Percentiles rank a stretch among this genome's conserved stretches.
Conservation (phyloP, 2,797 vertebrate species). For the Microcaecilia unicolor region DNA sequence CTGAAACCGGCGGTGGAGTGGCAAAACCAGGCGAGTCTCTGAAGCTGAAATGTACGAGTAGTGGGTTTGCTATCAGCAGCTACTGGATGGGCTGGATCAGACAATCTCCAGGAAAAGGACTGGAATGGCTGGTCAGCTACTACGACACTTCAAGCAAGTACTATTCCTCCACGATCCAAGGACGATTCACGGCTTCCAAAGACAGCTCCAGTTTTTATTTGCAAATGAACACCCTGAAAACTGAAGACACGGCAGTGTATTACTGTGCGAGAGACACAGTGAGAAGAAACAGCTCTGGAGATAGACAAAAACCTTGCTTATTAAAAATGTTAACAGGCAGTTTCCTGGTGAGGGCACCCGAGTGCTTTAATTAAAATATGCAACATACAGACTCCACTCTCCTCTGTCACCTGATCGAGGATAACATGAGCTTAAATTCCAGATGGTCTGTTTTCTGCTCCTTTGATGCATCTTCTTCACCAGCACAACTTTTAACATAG, state of each 20-base stretch:
- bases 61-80: background rate
- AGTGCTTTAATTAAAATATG: too few relatives aligned
- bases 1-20: background rate
- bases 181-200: background rate
- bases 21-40: background rate
- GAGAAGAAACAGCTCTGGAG: constrained; percentile 6
- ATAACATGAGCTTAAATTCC: too few relatives aligned
- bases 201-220: too few relatives aligned
- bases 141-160: background rate
- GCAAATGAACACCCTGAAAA: too few relatives aligned
- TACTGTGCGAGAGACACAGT: too few relatives aligned
- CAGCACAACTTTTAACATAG: too few relatives aligned
- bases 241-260: too few relatives aligned
- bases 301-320: background rate
- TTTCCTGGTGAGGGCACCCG: background rate
- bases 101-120: background rate
- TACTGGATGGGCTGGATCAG: too few relatives aligned
- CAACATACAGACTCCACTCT: too few relatives aligned
- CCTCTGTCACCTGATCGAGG: too few relatives aligned
- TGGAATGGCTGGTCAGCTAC: background rate
- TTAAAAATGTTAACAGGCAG: background rate
- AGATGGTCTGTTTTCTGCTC: too few relatives aligned
- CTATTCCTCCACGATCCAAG: background rate
- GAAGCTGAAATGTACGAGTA: background rate
- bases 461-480: too few relatives aligned